phyloP scores from a whole-genome alignment of 1,140 invertebrate species.

The Drosophila lini region DNA sequence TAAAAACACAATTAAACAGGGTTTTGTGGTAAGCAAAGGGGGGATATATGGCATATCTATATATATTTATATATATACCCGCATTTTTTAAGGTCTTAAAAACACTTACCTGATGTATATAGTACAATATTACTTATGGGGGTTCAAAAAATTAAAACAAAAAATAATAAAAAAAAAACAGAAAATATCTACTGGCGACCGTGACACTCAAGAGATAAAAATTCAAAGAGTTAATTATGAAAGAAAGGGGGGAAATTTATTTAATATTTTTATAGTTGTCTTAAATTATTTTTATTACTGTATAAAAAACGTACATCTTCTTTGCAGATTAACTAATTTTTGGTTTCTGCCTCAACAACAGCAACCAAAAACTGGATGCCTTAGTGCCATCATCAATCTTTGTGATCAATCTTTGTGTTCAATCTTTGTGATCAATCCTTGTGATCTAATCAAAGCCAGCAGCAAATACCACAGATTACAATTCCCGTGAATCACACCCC shows the following conservation, averaged over 20 bases:
- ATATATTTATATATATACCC: not conserved
- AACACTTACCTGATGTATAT: slow-evolving; percentile 62
- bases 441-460: slow-evolving; percentile 17
- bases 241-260: too few relatives aligned
- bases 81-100: not conserved
- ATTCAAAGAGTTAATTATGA: not conserved
- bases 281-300: too few relatives aligned
- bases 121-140: slow-evolving; percentile 15
- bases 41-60: not conserved
- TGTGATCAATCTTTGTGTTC: slow-evolving; percentile 1
- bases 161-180: not conserved
- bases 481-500: slow-evolving; percentile 6
- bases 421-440: slow-evolving; percentile 27
- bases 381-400: slow-evolving; percentile 6
- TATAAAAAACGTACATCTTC: not conserved
- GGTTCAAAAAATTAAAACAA: not conserved
- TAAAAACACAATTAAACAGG: slow-evolving; percentile 5
- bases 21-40: not conserved
- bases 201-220: slow-evolving; percentile 15
- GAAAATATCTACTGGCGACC: not conserved
- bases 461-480: not conserved
- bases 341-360: not conserved
- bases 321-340: not conserved
- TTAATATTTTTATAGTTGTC: too few relatives aligned
- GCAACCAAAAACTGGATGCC: not conserved